A percentile compares a stretch with the other conserved stretches of the same genome.
phyloP scores from a whole-genome alignment of 2,797 vertebrate genomes.

The Diplodus puntazzo region DNA sequence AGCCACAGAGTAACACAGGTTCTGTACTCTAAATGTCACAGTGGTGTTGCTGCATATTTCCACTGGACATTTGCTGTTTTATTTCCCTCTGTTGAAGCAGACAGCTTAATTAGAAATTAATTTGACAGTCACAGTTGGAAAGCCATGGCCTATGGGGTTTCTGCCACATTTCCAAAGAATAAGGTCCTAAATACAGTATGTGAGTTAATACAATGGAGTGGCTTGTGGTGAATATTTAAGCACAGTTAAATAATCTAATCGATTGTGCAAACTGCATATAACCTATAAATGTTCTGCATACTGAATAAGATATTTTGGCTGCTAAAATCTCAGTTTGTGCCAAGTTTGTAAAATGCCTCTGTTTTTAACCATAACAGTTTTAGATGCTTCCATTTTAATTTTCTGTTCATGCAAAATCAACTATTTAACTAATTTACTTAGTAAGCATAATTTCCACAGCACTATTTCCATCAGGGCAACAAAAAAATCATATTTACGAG shows the following conservation, averaged over 20 bases:
- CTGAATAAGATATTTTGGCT: no score
- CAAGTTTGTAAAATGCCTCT: background rate
- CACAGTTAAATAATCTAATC: background rate
- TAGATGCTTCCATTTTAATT: background rate
- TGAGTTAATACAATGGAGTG: background rate
- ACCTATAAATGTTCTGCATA: background rate
- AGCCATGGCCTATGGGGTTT: background rate
- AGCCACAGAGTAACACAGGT: background rate
- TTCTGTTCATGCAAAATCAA: background rate
- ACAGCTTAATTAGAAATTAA: background rate
- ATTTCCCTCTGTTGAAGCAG: constrained; percentile 17
- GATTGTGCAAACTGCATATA: background rate
- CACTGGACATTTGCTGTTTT: constrained; percentile 13
- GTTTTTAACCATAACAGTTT: background rate
- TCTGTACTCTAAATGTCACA: constrained; percentile 8
- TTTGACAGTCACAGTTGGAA: background rate
- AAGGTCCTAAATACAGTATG: background rate
- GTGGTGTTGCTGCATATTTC: constrained; percentile 7
- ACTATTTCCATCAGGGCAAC: no score
- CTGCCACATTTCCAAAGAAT: constrained; percentile 1
- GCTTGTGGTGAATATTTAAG: background rate
- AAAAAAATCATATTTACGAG: no score
- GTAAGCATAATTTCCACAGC: no score
- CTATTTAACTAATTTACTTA: no score
- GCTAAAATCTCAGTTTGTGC: background rate